Evolutionary conservation across 2,797 vertebrate genomes (phyloP).

Genomic region (Brachyrhaphis roseni): DNA sequence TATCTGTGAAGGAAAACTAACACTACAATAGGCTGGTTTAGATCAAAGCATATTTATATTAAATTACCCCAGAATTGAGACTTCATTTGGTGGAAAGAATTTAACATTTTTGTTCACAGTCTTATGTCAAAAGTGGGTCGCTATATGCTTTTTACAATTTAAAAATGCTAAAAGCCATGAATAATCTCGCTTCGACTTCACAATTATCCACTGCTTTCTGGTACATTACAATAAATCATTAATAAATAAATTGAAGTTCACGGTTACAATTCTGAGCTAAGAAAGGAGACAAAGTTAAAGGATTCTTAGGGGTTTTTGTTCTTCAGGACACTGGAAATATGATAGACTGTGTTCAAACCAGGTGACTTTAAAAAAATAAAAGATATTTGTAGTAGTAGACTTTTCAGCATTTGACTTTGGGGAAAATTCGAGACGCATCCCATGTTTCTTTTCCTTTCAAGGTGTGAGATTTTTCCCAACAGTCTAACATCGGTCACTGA

Average conservation of each 20-base stretch:
- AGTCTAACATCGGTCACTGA: slow-evolving; percentile 48
- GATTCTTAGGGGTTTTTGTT: neutral
- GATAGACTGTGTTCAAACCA: neutral
- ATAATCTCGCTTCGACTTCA: neutral
- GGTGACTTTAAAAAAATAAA: neutral
- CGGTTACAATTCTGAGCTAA: neutral
- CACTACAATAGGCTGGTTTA: neutral
- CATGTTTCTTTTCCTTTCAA: slow-evolving; percentile 34
- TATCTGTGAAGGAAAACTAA: neutral
- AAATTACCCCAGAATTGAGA: neutral
- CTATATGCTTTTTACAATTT: neutral
- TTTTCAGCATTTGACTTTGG: slow-evolving; percentile 12
- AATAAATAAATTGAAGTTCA: neutral
- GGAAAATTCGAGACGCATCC: slow-evolving; percentile 40
- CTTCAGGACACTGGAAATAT: neutral
- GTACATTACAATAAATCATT: neutral
- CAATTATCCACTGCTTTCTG: neutral
- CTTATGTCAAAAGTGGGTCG: neutral
- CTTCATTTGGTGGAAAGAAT: neutral
- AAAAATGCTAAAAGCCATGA: neutral
- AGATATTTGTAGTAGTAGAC: neutral
- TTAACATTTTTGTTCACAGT: neutral
- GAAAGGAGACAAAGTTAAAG: neutral
- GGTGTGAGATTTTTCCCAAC: slow-evolving; percentile 19
- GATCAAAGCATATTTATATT: neutral